Evolutionary conservation across 2,797 vertebrate species (phyloP).

Genomic region (Lemur catta): DNA sequence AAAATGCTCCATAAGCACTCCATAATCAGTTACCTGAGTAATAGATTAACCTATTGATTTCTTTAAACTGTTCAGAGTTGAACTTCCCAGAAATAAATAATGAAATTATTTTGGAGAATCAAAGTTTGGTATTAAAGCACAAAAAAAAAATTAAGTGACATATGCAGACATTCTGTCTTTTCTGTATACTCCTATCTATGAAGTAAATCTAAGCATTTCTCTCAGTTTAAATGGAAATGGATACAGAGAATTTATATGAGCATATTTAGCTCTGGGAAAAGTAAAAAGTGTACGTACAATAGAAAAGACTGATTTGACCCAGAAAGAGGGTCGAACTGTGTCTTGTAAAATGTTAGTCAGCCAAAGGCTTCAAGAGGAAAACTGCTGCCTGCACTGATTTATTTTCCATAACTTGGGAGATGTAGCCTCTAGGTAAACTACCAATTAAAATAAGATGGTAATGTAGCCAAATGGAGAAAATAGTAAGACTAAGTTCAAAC

Average conservation of each 20-base stretch:
- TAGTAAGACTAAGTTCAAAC: not conserved
- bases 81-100: not conserved
- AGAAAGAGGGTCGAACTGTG: not conserved
- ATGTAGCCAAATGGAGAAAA: not conserved
- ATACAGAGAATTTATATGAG: not conserved
- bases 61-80: not conserved
- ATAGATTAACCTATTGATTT: not conserved
- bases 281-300: not conserved
- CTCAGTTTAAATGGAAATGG: not conserved
- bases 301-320: not conserved
- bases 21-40: not conserved
- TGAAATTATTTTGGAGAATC: not conserved
- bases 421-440: not conserved
- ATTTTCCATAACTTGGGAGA: not conserved
- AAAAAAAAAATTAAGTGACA: not conserved
- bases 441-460: constrained; percentile 23
- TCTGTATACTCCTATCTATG: not conserved
- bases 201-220: not conserved
- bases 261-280: not conserved
- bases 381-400: not conserved
- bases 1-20: not conserved
- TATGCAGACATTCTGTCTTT: not conserved
- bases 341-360: constrained; percentile 22
- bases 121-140: not conserved
- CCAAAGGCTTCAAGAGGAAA: constrained; percentile 36